Evolutionary conservation across 2,113 vertebrate species (phyloP).

Genomic region (Brachyistius frenatus): DNA sequence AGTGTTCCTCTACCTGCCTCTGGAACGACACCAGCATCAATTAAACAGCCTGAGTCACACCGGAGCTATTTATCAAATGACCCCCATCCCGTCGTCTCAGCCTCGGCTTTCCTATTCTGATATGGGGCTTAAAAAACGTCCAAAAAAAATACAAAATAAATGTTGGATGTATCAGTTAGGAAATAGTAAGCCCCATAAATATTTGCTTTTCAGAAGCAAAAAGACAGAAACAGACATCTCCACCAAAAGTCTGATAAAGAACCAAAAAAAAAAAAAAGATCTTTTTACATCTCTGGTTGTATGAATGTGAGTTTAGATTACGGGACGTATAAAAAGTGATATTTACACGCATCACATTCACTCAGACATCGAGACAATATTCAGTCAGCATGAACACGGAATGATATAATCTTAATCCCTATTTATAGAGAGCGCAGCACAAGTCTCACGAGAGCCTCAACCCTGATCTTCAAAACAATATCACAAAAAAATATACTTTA

Average conservation of each 20-base stretch:
- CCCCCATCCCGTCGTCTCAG: background rate
- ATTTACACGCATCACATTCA: background rate
- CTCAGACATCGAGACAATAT: slow-evolving; percentile 1
- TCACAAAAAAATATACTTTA: slow-evolving; percentile 52
- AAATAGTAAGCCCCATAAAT: background rate
- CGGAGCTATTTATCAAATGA: background rate
- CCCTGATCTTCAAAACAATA: slow-evolving; percentile 45
- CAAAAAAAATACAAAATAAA: background rate
- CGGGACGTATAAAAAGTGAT: too few species aligned
- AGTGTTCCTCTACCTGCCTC: too few species aligned
- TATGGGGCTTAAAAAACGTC: background rate
- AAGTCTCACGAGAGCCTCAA: slow-evolving; percentile 24
- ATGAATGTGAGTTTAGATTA: background rate
- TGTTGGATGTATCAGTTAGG: background rate
- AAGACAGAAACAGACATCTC: background rate
- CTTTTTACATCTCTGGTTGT: too few species aligned
- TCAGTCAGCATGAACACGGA: background rate
- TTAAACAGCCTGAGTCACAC: background rate
- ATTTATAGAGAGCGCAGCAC: background rate
- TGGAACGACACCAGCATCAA: background rate
- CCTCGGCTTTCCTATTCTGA: background rate
- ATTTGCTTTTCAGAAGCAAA: background rate
- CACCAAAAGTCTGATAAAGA: background rate
- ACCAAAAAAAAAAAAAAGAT: too few species aligned
- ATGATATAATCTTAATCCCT: background rate